phyloP scores from a whole-genome alignment of 2,113 vertebrate genomes.

The Gallinago jamesoni region DNA sequence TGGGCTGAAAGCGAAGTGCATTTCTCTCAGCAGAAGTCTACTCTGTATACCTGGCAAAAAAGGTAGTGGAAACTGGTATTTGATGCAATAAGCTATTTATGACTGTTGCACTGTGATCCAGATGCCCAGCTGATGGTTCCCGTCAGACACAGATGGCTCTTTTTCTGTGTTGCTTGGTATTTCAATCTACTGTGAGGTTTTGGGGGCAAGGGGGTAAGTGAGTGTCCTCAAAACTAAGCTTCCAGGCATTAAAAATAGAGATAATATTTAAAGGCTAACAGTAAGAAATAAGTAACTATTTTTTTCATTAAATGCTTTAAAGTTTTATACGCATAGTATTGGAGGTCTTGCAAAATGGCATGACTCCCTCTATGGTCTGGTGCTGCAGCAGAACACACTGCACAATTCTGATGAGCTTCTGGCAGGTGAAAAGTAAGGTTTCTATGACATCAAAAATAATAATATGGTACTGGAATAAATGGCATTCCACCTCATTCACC shows the following conservation, averaged over 20 bases:
- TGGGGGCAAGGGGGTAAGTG: too few relatives aligned
- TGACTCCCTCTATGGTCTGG: neutral
- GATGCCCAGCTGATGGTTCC: neutral
- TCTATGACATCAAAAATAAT: neutral
- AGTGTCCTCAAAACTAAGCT: neutral
- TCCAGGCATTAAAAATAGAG: neutral
- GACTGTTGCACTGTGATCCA: neutral
- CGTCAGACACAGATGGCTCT: neutral
- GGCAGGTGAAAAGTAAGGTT: neutral
- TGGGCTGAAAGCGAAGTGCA: neutral
- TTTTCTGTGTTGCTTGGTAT: neutral
- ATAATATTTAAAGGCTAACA: neutral
- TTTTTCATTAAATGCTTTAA: neutral
- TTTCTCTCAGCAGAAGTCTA: neutral
- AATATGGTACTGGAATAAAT: neutral
- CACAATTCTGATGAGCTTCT: neutral
- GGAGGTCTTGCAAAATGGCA: neutral
- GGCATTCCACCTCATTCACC: neutral
- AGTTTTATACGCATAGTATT: neutral
- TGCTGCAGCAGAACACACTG: neutral
- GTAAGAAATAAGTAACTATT: accelerated
- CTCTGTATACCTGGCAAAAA: neutral
- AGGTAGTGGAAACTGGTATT: neutral
- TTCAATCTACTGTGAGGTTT: neutral
- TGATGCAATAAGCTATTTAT: neutral